These are phyloP conservation scores for Onchidella celtica DNA, from an alignment of 2,888 invertebrate species.

Conservation along the genomic window DNA sequence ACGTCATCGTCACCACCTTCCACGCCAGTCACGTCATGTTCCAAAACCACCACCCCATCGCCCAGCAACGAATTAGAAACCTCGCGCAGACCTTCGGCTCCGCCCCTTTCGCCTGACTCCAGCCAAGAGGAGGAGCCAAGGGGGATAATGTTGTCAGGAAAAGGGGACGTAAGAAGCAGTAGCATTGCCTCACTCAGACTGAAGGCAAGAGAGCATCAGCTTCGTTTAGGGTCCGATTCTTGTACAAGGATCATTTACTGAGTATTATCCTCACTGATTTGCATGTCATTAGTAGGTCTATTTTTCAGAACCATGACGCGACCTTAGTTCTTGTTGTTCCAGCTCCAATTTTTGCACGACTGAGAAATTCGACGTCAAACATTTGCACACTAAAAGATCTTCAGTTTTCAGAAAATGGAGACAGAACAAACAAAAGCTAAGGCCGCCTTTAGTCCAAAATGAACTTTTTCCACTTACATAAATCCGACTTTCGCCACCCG, in stretches of 20 bases:
- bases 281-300: no score
- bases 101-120: constrained; percentile 17
- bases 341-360: no score
- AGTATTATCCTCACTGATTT: no score
- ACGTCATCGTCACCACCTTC: constrained; percentile 14
- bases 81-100: not conserved
- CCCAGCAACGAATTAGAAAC: constrained; percentile 27
- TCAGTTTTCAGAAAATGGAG: no score
- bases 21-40: constrained; percentile 6
- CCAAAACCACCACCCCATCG: constrained; percentile 42
- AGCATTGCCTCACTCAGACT: constrained; percentile 70
- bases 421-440: no score
- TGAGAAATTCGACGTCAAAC: no score
- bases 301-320: no score
- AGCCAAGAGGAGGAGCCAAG: not conserved
- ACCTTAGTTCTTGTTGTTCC: no score
- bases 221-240: constrained; percentile 58
- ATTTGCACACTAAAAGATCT: no score
- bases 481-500: no score
- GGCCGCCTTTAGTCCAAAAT: no score
- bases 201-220: constrained; percentile 70
- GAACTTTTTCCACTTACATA: no score
- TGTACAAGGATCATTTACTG: constrained; percentile 49
- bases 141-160: not conserved
- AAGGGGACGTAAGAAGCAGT: constrained; percentile 59